Conservation (phyloP, 2,888 invertebrate genomes). For the Phanerotoma sp. region DNA sequence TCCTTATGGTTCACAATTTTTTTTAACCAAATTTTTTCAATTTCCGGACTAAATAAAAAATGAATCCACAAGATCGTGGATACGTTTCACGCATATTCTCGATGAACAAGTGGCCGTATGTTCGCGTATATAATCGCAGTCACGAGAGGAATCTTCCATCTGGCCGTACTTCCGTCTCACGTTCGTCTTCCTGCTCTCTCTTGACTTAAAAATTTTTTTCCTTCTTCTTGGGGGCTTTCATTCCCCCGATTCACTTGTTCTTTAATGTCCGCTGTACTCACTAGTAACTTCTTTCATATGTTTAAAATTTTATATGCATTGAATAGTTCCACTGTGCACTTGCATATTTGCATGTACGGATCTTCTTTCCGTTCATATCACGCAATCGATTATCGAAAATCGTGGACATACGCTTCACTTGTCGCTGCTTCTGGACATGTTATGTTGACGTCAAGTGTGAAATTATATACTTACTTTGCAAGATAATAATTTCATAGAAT, state of each 20-base stretch:
- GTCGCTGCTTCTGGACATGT: not conserved
- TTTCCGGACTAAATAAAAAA: not conserved
- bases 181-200: constrained; percentile 13
- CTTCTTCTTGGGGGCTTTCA: not conserved
- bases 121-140: constrained; percentile 26
- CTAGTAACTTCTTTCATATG: not conserved
- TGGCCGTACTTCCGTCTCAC: constrained; percentile 32
- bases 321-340: constrained; percentile 9
- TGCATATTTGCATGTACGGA: not conserved
- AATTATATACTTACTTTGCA: constrained; percentile 8
- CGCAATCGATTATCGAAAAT: constrained; percentile 17
- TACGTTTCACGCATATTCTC: not conserved
- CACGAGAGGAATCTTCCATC: constrained; percentile 3
- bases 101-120: constrained; percentile 39
- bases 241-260: not conserved
- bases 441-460: constrained; percentile 11
- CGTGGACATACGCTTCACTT: constrained; percentile 13
- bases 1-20: not conserved
- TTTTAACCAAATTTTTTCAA: not conserved
- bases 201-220: constrained; percentile 14
- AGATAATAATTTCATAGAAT: constrained; percentile 6
- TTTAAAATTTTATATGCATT: not conserved
- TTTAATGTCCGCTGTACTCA: not conserved
- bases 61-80: constrained; percentile 1
- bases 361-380: constrained; percentile 6